Base-by-base conservation (phyloP, 2,888 invertebrate species). In the Sphaerophoria taeniata region DNA sequence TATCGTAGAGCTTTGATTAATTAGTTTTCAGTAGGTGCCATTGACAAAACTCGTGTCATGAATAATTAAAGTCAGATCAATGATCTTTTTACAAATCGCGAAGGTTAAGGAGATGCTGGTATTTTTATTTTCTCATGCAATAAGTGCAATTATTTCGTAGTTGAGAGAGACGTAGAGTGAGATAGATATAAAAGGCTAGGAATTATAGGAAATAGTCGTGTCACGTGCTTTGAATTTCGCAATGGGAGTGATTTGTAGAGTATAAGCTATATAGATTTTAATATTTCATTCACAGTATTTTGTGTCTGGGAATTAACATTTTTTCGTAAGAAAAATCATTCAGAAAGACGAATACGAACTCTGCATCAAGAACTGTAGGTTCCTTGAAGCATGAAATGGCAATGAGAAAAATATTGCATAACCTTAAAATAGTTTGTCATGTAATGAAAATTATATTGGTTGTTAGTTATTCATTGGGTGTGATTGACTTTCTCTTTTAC, bases 61-160 rank as follows among this genome's bases (percentile, higher is more conserved):
- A 65, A 65, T 65, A 65, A 65, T 65, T 65, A 36, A 49, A 65
- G 65, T 7, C 51, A 65, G 65, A 65, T 65, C 65, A 65, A 65
- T 65, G 51, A 65, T 65, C 65, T 65, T 65, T 65, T 24, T 12
- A 16, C 36, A 36, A 24, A n/a, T 12, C 12, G 24, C 36, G 36
- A 65, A 65, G 65, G 65, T n/a, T 36, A 65, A 36, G 4, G 12
- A 6, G n/a, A 65, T 4, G 5, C 0, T 14, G 6, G 2, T 39
- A 11, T 58, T 4, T 16, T 45, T 45, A 31, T 49, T 34, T 65
- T 65, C 51, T 65, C 51, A 51, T 65, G 65, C 65, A 65, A 65
- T 65, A 65, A 51, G 4, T 24, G 36, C n/a, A 5, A 65, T 36
- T 51, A 65, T 65, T 65, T 33, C 63, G 33, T 14, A 43, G 0